Percentiles rank a stretch among this genome's conserved stretches.
phyloP scores from a whole-genome alignment of 2,797 vertebrate genomes.

The Danio kyathit region DNA sequence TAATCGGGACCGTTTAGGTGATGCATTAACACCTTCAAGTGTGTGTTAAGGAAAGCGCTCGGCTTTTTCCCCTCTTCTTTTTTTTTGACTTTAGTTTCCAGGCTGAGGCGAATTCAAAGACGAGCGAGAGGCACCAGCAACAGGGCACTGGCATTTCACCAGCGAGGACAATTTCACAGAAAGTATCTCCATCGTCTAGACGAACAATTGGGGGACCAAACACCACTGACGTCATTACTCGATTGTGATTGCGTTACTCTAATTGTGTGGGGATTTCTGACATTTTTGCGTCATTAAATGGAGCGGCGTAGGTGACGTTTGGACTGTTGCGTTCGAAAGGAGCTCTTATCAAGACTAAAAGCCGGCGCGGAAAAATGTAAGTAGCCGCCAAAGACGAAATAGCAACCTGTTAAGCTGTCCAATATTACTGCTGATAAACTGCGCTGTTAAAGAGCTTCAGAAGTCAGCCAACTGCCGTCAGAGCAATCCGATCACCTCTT shows the following conservation, averaged over 20 bases:
- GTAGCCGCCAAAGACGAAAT: slow-evolving; percentile 39
- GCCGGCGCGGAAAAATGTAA: slow-evolving; percentile 58
- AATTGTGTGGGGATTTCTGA: slow-evolving; percentile 45
- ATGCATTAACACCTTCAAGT: slow-evolving; percentile 30
- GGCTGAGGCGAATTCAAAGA: slow-evolving; percentile 57
- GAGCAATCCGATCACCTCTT: slow-evolving; percentile 1
- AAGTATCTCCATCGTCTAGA: slow-evolving; percentile 32
- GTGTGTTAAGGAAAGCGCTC: background rate
- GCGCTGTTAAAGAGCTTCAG: slow-evolving; percentile 32
- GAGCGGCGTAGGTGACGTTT: slow-evolving; percentile 80
- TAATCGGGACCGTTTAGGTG: slow-evolving; percentile 32
- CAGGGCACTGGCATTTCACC: slow-evolving; percentile 62
- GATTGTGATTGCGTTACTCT: slow-evolving; percentile 22
- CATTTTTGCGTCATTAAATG: slow-evolving; percentile 70
- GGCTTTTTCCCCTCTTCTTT: background rate
- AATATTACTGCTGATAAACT: slow-evolving; percentile 42
- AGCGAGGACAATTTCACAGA: slow-evolving; percentile 42
- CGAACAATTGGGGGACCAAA: slow-evolving; percentile 12
- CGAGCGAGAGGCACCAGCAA: slow-evolving; percentile 60
- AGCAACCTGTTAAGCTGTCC: slow-evolving; percentile 61
- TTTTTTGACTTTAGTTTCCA: slow-evolving; percentile 69
- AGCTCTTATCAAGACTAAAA: slow-evolving; percentile 46
- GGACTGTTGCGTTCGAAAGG: slow-evolving; percentile 57
- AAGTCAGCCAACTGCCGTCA: slow-evolving; percentile 41
- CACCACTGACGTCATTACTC: slow-evolving; percentile 13